Percentiles rank a stretch among this genome's conserved stretches.
These are phyloP conservation scores for Lypha dubia DNA, from an alignment of 2,888 invertebrate genomes.

Conservation along the genomic window DNA sequence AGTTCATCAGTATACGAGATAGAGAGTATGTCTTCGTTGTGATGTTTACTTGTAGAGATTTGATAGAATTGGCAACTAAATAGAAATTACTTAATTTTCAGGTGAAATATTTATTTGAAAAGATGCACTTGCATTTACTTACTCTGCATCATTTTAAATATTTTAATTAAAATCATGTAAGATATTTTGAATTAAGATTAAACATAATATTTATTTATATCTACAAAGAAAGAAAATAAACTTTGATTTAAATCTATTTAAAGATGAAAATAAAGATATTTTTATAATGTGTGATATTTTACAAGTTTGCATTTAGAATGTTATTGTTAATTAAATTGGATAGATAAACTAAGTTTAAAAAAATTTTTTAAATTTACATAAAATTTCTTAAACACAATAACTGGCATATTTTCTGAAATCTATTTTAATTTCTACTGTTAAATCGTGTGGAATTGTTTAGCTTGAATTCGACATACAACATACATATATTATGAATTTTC, in stretches of 20 bases:
- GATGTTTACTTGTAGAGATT: constrained; percentile 4
- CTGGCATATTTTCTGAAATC: too few species aligned
- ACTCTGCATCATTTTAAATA: constrained; percentile 8
- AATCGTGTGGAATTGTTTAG: too few species aligned
- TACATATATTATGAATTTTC: too few species aligned
- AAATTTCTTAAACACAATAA: too few species aligned
- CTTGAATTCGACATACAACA: too few species aligned
- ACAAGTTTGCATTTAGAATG: not conserved
- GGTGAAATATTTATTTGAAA: constrained; percentile 40
- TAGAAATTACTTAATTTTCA: constrained; percentile 33
- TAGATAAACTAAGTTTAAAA: not conserved
- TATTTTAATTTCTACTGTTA: too few species aligned
- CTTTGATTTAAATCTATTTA: constrained; percentile 16
- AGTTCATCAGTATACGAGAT: not conserved
- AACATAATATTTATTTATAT: constrained; percentile 22
- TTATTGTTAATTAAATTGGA: not conserved
- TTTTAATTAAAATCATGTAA: constrained; percentile 51
- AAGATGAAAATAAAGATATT: not conserved
- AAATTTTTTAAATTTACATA: too few species aligned
- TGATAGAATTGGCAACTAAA: constrained; percentile 24
- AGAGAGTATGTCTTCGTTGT: constrained; percentile 11
- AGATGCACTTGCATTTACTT: not conserved
- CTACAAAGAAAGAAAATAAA: not conserved
- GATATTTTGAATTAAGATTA: constrained; percentile 4
- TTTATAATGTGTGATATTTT: not conserved